Conservation (phyloP, 2,888 invertebrate species). For the Reticulitermes lucifugus region DNA sequence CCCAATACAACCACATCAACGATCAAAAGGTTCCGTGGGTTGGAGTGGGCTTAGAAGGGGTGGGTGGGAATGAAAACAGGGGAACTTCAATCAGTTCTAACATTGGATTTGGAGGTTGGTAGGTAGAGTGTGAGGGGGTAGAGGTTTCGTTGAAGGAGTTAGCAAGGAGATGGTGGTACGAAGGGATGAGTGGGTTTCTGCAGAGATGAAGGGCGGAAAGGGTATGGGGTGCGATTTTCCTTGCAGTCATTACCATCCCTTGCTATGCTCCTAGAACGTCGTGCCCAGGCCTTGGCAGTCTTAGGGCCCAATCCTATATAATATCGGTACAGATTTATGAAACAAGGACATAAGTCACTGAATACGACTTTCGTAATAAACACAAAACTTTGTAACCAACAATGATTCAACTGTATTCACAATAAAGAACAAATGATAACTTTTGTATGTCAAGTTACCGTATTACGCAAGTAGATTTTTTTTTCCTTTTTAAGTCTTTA, state of each 20-base stretch:
- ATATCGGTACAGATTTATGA: constrained; percentile 18
- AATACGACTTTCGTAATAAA: not conserved
- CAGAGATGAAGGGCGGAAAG: constrained; percentile 27
- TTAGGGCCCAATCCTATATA: constrained; percentile 42
- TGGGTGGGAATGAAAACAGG: not conserved
- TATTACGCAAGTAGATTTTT: not conserved
- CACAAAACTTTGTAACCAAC: no score
- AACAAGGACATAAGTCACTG: not conserved
- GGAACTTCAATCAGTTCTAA: constrained; percentile 42
- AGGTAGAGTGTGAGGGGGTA: constrained; percentile 10
- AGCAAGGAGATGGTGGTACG: constrained; percentile 25
- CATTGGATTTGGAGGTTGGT: constrained; percentile 40
- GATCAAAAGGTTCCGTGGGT: constrained; percentile 32
- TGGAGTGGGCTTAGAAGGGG: constrained; percentile 2
- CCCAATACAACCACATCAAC: constrained; percentile 41
- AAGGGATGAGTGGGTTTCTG: constrained; percentile 30
- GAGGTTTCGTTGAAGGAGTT: constrained; percentile 39
- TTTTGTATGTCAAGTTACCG: no score
- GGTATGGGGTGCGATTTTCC: not conserved
- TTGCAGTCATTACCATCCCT: constrained; percentile 42
- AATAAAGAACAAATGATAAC: no score
- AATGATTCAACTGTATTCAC: no score
- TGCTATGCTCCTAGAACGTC: constrained; percentile 30
- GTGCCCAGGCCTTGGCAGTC: constrained; percentile 33
- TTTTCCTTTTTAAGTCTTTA: not conserved